Evolutionary conservation across 1,140 invertebrate species (phyloP).

Genomic region (Heliconius himera): DNA sequence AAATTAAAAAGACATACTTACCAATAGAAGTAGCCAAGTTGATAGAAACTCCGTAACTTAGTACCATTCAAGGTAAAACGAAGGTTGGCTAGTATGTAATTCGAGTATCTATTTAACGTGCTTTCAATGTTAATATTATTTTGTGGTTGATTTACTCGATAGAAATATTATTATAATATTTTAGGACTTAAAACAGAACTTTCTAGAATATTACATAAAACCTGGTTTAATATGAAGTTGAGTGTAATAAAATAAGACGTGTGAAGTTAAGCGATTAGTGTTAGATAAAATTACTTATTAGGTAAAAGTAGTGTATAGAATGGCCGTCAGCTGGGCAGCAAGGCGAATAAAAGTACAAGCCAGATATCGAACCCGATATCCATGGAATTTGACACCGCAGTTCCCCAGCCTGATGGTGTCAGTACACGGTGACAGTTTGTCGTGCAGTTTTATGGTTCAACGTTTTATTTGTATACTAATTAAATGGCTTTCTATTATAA

Average conservation of each 20-base stretch:
- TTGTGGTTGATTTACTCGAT: constrained; percentile 29
- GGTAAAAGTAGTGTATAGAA: constrained; percentile 45
- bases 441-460: constrained; percentile 30
- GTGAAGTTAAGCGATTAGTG: constrained; percentile 37
- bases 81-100: constrained; percentile 50
- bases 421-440: constrained; percentile 39
- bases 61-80: constrained; percentile 49
- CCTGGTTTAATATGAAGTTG: not conserved
- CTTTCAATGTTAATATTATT: constrained; percentile 47
- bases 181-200: not conserved
- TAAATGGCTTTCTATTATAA: not conserved
- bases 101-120: constrained; percentile 52
- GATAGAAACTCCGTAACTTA: constrained; percentile 31
- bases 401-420: constrained; percentile 40
- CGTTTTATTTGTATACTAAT: constrained; percentile 6
- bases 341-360: constrained; percentile 48
- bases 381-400: constrained; percentile 45
- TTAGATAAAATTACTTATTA: constrained; percentile 45
- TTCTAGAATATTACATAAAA: constrained; percentile 7
- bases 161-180: constrained; percentile 11
- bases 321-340: constrained; percentile 53
- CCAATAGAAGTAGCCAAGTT: constrained; percentile 36
- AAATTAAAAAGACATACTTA: constrained; percentile 38
- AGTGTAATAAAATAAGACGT: constrained; percentile 1
- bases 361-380: constrained; percentile 59